phyloP scores from a whole-genome alignment of 92 coral and sea anemone genomes.

The Galaxea fascicularis region DNA sequence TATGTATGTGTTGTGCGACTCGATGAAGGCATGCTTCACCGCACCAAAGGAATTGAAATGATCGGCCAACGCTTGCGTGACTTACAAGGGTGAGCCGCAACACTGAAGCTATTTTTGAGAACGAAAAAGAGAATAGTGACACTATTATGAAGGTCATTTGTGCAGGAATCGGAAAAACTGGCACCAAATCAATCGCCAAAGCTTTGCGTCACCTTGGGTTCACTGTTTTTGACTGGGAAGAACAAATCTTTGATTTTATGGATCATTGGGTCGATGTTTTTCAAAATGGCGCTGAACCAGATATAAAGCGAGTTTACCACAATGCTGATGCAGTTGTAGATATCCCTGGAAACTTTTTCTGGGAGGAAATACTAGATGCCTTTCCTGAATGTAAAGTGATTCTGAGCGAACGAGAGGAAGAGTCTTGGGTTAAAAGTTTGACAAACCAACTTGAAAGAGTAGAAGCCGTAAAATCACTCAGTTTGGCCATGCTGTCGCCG shows the following conservation, averaged over 20 bases:
- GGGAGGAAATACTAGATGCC: conserved; percentile 63
- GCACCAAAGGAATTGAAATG: background rate
- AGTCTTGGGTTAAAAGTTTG: conserved; percentile 54
- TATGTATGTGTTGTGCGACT: background rate
- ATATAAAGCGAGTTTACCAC: conserved; percentile 53
- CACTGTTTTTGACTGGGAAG: conserved; percentile 51
- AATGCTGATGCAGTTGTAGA: conserved; percentile 65
- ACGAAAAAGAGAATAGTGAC: background rate
- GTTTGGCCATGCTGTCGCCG: conserved; percentile 17
- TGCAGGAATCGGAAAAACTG: conserved; percentile 39
- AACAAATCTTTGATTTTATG: conserved; percentile 49
- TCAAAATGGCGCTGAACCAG: conserved; percentile 39
- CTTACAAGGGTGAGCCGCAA: background rate
- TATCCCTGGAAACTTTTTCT: conserved; percentile 45
- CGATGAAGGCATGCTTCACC: background rate
- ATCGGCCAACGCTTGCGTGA: background rate
- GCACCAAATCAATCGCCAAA: conserved; percentile 38
- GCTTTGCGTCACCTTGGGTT: conserved; percentile 42
- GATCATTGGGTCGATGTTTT: conserved; percentile 68
- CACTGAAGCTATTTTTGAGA: background rate
- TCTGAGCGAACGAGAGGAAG: conserved; percentile 57
- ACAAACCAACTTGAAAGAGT: conserved; percentile 20
- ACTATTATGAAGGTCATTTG: conserved; percentile 31
- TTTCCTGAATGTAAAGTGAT: conserved; percentile 71
- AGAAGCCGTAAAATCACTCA: background rate